A percentile compares a stretch with the other conserved stretches of the same genome.
Conservation (phyloP, 2,113 vertebrate species). For the Nanorana parkeri region DNA sequence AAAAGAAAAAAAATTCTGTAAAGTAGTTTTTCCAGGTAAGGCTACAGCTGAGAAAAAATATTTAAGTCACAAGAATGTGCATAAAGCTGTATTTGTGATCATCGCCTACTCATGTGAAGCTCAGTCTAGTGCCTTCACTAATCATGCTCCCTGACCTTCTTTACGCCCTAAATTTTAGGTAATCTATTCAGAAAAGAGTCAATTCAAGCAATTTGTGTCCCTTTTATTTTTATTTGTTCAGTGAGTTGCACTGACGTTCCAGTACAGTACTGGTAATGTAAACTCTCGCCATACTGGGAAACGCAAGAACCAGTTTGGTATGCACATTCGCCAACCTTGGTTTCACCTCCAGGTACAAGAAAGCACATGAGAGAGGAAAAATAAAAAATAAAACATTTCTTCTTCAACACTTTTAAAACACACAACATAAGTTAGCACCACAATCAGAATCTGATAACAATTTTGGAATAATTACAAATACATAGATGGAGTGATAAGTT, state of each 20-base stretch:
- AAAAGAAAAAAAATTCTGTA: too few relatives aligned
- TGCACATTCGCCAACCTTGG: conserved; percentile 24
- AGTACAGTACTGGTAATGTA: conserved; percentile 41
- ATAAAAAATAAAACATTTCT: conserved; percentile 37
- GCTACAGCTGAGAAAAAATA: too few relatives aligned
- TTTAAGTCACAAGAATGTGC: too few relatives aligned
- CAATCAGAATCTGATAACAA: conserved; percentile 62
- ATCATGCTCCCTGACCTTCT: too few relatives aligned
- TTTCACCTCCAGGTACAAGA: neutral
- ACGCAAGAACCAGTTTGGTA: neutral
- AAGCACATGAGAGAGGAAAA: neutral
- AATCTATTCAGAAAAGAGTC: conserved; percentile 26
- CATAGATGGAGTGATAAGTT: neutral
- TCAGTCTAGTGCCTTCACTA: too few relatives aligned
- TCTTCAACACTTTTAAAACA: conserved; percentile 55
- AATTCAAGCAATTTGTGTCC: conserved; percentile 37
- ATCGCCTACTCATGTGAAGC: too few relatives aligned
- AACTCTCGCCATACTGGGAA: conserved; percentile 14
- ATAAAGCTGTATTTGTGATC: too few relatives aligned
- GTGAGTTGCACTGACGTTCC: conserved; percentile 8
- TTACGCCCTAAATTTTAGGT: neutral
- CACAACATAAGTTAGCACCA: conserved; percentile 77
- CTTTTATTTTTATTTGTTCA: conserved; percentile 50
- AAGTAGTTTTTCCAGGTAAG: too few relatives aligned
- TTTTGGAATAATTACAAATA: conserved; percentile 55